Conservation (phyloP, 2,888 invertebrate species). For the Epirrita christyi region DNA sequence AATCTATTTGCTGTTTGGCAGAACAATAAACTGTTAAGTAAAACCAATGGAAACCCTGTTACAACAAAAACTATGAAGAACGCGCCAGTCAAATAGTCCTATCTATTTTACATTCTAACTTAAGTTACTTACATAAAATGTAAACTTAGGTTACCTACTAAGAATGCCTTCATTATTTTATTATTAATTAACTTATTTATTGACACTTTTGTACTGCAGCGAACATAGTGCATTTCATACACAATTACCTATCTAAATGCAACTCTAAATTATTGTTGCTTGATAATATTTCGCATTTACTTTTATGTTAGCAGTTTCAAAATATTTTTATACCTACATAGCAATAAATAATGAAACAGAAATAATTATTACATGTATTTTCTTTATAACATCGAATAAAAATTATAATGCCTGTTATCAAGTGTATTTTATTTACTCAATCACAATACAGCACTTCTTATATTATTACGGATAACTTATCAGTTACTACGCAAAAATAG, state of each 20-base stretch:
- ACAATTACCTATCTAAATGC: background rate
- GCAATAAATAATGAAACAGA: background rate
- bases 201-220: background rate
- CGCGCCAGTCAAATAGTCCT: constrained; percentile 91
- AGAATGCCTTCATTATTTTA: too few species aligned
- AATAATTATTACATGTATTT: background rate
- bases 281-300: constrained; percentile 3
- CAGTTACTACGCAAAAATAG: background rate
- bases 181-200: background rate
- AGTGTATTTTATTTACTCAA: background rate
- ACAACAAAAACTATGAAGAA: constrained; percentile 90
- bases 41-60: constrained; percentile 90
- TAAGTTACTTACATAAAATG: constrained; percentile 1
- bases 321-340: background rate
- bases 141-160: background rate
- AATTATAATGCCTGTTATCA: constrained; percentile 1
- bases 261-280: background rate
- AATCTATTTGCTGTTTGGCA: constrained; percentile 93
- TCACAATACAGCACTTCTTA: too few species aligned
- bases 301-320: background rate
- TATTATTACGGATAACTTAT: background rate
- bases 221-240: background rate
- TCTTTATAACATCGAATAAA: background rate
- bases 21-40: constrained; percentile 89
- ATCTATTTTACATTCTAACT: background rate